These are phyloP conservation scores for Sceloporus undulatus DNA, from an alignment of 2,113 vertebrate genomes.

Conservation along the genomic window DNA sequence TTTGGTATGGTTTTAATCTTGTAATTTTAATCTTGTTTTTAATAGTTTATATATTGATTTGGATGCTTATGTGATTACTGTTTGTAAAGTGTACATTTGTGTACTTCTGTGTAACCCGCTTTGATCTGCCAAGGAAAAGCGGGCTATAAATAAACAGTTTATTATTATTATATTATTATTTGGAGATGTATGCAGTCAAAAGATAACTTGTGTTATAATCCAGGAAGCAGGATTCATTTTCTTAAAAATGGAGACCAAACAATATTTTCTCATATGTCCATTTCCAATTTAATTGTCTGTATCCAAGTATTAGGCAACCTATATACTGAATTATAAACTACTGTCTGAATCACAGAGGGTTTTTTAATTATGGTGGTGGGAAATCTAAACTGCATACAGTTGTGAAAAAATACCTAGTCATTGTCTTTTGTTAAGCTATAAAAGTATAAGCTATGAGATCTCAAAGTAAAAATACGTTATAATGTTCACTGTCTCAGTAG, in stretches of 20 bases:
- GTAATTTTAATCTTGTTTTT: too few relatives aligned
- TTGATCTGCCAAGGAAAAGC: too few relatives aligned
- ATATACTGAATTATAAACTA: background rate
- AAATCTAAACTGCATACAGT: too few relatives aligned
- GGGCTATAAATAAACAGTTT: too few relatives aligned
- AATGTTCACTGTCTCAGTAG: background rate
- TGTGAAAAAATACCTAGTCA: background rate
- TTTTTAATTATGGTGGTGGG: background rate
- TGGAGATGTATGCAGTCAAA: background rate
- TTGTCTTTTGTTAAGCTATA: slow-evolving; percentile 12
- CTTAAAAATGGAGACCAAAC: background rate
- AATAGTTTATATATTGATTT: too few relatives aligned
- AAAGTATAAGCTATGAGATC: background rate
- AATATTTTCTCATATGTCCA: background rate
- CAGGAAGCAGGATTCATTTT: background rate
- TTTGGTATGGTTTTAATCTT: too few relatives aligned
- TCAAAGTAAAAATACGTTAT: background rate
- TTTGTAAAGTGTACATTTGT: too few relatives aligned
- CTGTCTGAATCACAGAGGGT: slow-evolving; percentile 1
- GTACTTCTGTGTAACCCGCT: too few relatives aligned
- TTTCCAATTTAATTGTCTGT: too few relatives aligned
- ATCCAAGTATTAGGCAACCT: background rate
- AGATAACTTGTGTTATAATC: background rate
- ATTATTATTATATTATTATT: background rate
- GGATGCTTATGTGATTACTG: too few relatives aligned